phyloP scores from a whole-genome alignment of 2,888 invertebrate genomes.

The Drosophila macrospina region DNA sequence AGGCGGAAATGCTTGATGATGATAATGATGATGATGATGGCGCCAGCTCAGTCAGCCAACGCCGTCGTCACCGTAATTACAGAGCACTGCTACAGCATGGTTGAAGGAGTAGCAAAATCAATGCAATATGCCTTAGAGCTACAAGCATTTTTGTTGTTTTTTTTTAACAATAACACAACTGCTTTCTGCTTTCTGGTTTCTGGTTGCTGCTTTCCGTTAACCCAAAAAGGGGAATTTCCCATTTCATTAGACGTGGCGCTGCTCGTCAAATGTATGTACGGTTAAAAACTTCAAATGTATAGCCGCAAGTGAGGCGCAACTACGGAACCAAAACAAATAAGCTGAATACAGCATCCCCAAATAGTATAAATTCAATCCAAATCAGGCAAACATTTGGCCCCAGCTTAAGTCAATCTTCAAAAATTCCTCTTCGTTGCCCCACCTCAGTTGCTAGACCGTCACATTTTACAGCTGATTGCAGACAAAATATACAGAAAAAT shows the following conservation, averaged over 20 bases:
- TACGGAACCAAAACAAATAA: conserved; percentile 59
- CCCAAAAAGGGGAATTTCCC: conserved; percentile 21
- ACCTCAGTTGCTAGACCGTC: conserved; percentile 24
- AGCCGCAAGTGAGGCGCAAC: conserved; percentile 70
- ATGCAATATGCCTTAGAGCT: conserved; percentile 50
- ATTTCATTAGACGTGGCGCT: conserved; percentile 11
- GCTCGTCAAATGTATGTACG: not conserved
- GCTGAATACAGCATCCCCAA: conserved; percentile 27
- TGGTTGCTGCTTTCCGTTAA: not conserved
- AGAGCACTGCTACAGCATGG: conserved; percentile 22
- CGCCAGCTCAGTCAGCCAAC: conserved; percentile 38
- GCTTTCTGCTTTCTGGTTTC: too few relatives aligned
- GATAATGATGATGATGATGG: conserved; percentile 24
- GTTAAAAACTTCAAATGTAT: conserved; percentile 67
- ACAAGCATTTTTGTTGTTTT: conserved; percentile 23
- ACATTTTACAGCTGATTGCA: conserved; percentile 77
- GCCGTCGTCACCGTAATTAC: conserved; percentile 53
- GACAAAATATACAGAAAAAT: conserved; percentile 64
- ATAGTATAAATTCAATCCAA: conserved; percentile 55
- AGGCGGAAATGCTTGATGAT: conserved; percentile 67
- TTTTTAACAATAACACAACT: conserved; percentile 47
- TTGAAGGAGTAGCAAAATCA: conserved; percentile 54
- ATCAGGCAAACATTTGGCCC: conserved; percentile 64
- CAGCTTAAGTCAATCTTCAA: conserved; percentile 68
- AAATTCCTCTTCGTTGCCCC: too few relatives aligned